Evolutionary conservation across 2,888 invertebrate genomes (phyloP), one percentile per base, ranked within the genome.

Genomic region (Sinopyrophorus schimmeli): DNA sequence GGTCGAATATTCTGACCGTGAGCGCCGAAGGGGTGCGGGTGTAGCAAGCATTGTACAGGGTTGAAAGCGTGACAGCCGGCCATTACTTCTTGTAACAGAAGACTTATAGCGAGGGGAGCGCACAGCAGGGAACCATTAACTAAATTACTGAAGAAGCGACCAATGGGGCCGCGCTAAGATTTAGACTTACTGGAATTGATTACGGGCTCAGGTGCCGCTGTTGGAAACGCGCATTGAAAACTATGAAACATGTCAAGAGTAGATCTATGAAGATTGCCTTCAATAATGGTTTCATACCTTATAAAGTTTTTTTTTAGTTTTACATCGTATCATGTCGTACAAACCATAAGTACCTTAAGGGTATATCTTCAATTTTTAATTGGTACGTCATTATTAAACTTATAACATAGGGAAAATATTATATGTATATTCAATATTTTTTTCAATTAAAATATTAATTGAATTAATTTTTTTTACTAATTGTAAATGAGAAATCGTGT

Each of bases 61-160:
- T 65, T 64, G 63, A 64, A 66, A 70, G 70, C 73, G 72, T 74
- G 74, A 72, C 73, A 71, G 72, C 68, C 73, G 68, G 70, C 73
- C 74, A 74, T 74, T 74, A 74, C 68, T 74, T 72, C 74, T 74
- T 71, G 71, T 74, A 72, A 68, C 65, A 61, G 63, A 64, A 69
- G 72, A 72, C 65, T 71, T 72, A 72, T 68, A 65, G 68, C 66
- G 62, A 62, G 65, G 67, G 67, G 62, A 67, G 55, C 61, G 68
- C 69, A 68, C 72, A 68, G 70, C 71, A 62, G 72, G 72, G 71
- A 66, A 66, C 73, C 73, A 74, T 74, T 74, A 74, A 73, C 68
- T 72, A 74, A 74, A 74, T 74, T 73, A 74, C 71, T 61, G 66
- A 66, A 69, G 69, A 71, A 65, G 67, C 70, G 66, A 63, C 72